These are phyloP conservation scores for Taeniopygia guttata DNA, from an alignment of 2,797 vertebrate genomes.

Conservation along the genomic window DNA sequence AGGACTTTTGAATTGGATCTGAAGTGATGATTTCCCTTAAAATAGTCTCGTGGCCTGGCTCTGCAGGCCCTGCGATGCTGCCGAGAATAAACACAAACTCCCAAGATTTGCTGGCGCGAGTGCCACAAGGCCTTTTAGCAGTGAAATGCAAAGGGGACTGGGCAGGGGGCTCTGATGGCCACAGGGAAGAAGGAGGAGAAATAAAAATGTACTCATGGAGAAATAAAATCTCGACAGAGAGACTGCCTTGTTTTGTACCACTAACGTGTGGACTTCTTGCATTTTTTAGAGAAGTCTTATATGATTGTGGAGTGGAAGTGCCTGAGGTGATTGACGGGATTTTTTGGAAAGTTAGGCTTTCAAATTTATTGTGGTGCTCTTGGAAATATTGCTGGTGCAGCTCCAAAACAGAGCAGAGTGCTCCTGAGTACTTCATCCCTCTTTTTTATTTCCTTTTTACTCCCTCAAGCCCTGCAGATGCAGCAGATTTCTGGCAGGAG, in stretches of 20 bases:
- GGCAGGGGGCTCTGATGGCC: neutral
- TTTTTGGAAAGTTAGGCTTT: neutral
- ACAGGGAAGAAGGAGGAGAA: neutral
- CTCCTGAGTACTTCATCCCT: neutral
- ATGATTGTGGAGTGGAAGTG: neutral
- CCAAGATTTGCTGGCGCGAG: accelerated
- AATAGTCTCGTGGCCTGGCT: neutral
- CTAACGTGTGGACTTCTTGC: neutral
- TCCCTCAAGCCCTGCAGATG: conserved; percentile 24
- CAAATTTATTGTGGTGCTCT: neutral
- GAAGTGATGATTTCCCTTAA: neutral
- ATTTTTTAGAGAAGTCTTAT: neutral
- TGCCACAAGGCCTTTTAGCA: neutral
- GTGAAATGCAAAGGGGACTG: neutral
- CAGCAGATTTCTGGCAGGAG: conserved; percentile 39
- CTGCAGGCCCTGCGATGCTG: neutral
- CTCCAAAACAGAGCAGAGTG: neutral
- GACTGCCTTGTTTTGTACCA: neutral
- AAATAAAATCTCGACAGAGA: neutral
- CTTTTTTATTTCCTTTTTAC: neutral
- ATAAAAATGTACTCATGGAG: neutral
- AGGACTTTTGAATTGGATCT: neutral
- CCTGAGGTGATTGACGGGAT: neutral
- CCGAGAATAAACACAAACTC: neutral
- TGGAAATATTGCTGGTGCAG: neutral